Evolutionary conservation across 2,888 invertebrate species (phyloP), one percentile per base, ranked within the genome.

Genomic region (Parthenolecanium corni): DNA sequence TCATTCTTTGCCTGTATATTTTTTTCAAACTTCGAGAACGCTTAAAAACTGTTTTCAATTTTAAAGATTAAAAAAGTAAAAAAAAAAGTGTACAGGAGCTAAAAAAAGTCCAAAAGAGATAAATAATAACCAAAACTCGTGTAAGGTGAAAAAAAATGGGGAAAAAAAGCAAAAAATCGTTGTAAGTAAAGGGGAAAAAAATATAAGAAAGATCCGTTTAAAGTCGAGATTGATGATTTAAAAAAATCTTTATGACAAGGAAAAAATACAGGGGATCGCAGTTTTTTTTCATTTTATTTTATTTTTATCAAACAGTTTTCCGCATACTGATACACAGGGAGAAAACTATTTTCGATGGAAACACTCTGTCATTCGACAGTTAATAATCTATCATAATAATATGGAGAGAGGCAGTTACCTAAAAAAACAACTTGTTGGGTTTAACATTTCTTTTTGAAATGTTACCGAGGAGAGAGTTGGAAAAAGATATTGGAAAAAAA

Each of bases 351-450:
- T n/a, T 44, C 20, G 46, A 44, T 44, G 11, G 46, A n/a, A 44
- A 44, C 9, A 44, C 20, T 44, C n/a, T 44, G 25, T 57, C 36
- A 57, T 46, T 46, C 46, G 57, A 57, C 57, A 57, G 57, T 57
- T 57, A 31, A 57, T 57, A 57, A 57, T 57, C 47, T 57, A 46
- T 57, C 57, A 57, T 57, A 57, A 57, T 57, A 57, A 57, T 47
- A 47, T 14, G 23, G 36, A 44, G 31, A 57, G 25, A 57, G 44
- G 44, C 14, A n/a, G 44, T 4, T 44, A 12, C n/a, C n/a, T n/a
- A 44, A 44, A 44, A 44, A 44, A 20, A 44, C 6, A 31, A 31
- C 31, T 31, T 31, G 31, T 31, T 31, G 5, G 31, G 9, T 31
- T 31, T 9, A 31, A 31, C 31, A 31, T 9, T 31, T 31, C 9